Base-by-base conservation (phyloP, 1,140 invertebrate genomes). In the Danaus plexippus region DNA sequence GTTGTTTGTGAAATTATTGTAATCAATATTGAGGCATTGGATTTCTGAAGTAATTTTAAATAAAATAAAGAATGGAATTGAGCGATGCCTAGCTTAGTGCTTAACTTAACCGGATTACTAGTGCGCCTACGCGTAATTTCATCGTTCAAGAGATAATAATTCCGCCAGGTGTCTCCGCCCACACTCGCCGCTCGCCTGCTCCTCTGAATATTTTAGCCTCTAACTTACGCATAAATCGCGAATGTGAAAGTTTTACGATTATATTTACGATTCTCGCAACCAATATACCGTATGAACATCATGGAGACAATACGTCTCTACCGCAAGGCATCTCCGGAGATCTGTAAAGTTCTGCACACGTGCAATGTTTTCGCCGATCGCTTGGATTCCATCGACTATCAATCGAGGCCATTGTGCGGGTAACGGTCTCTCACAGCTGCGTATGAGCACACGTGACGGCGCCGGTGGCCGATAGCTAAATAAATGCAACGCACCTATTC, bases 231-330 rank as follows among this genome's bases (percentile, higher is more conserved):
- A 80, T 82, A 83, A 80, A 85, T 83, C 68, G 80, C 66, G 67
- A 66, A 76, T 73, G 80, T 86, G 80, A 86, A 84, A 86, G 83
- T 84, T 86, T 85, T 86, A 86, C 74, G 81, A 86, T 66, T 75
- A 76, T 74, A 76, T 78, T 75, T 72, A 78, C 71, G 75, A 73
- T 83, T 84, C 80, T 78, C 67, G 71, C 75, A 82, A 86, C 58
- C 63, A 66, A 79, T 80, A 84, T 79, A 80, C 62, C 59, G 60
- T 67, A 18, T 48, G 40, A 62, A 57, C 68, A 61, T 63, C 59
- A 64, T 22, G 71, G 59, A 80, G 75, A 85, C 80, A 80, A 81
- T 79, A 71, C 73, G 67, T 61, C 67, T 66, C 57, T 67, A 72
- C 71, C 72, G 77, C 79, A 65, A 81, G 80, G 74, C 64, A 67